Conservation (phyloP, 2,888 invertebrate species). For the Bhutanitis thaidina region DNA sequence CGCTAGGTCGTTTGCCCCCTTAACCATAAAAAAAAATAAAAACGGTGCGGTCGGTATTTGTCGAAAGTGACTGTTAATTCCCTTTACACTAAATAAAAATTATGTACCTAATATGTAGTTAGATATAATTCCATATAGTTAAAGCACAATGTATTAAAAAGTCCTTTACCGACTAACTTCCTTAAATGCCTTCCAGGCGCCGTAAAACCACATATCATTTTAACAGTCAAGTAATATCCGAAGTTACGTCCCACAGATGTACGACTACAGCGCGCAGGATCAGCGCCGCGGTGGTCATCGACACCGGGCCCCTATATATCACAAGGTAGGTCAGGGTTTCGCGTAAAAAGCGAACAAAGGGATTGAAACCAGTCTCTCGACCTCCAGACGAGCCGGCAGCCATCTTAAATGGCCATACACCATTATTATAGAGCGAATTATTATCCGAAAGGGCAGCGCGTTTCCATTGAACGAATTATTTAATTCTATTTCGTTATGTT, state of each 20-base stretch:
- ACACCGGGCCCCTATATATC: conserved; percentile 42
- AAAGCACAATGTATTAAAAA: too few species aligned
- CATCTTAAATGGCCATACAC: conserved; percentile 12
- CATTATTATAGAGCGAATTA: conserved; percentile 14
- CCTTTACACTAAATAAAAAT: too few species aligned
- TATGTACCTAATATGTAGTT: too few species aligned
- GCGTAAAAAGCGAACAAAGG: conserved; percentile 48
- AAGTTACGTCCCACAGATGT: background rate
- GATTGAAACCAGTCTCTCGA: conserved; percentile 46
- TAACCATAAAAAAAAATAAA: too few species aligned
- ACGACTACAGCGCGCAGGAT: background rate
- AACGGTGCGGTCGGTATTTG: too few species aligned
- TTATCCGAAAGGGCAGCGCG: background rate
- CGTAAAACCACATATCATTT: background rate
- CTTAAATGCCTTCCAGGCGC: background rate
- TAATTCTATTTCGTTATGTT: background rate
- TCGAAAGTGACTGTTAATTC: too few species aligned
- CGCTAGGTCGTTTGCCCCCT: too few species aligned
- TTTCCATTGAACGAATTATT: conserved; percentile 6
- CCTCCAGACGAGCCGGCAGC: conserved; percentile 46
- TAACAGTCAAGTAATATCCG: background rate
- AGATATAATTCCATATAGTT: too few species aligned
- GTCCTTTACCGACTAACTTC: too few species aligned
- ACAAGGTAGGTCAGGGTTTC: conserved; percentile 66
- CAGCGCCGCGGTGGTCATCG: conserved; percentile 9